Conservation (phyloP, 1,140 invertebrate genomes). For the Eubasilissa regina region DNA sequence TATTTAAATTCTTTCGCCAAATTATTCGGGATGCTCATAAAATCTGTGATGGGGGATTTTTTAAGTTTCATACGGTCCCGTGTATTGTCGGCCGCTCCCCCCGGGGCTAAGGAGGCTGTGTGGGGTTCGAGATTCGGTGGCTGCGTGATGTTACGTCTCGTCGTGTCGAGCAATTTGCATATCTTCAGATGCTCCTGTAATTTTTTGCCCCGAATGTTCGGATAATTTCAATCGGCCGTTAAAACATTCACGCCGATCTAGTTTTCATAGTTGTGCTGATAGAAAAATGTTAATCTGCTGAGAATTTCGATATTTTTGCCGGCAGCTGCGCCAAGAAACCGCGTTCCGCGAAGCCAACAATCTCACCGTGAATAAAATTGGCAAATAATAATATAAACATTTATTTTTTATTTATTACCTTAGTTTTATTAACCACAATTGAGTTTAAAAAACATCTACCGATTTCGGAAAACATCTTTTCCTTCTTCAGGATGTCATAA, state of each 20-base stretch:
- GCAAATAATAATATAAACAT: background rate
- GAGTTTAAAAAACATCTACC: no score
- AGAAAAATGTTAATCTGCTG: conserved; percentile 42
- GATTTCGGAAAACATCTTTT: no score
- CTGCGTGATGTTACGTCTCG: conserved; percentile 36
- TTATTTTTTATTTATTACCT: no score
- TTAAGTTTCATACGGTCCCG: no score
- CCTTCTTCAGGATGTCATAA: no score
- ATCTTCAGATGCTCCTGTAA: conserved; percentile 31
- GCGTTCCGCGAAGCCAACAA: background rate
- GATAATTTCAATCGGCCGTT: conserved; percentile 4
- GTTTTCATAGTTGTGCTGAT: conserved; percentile 37
- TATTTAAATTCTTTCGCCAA: no score
- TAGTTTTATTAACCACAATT: no score
- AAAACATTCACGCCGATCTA: conserved; percentile 20
- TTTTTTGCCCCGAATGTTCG: conserved; percentile 41
- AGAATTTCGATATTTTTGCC: conserved; percentile 19
- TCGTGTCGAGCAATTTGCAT: conserved; percentile 44
- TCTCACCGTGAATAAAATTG: background rate
- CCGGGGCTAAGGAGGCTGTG: no score
- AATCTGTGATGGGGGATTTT: no score
- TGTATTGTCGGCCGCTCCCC: conserved; percentile 1
- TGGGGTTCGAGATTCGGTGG: background rate
- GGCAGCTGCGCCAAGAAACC: background rate
- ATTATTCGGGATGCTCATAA: no score